These are phyloP conservation scores for Carposina sasakii DNA, from an alignment of 1,140 invertebrate species.

Conservation along the genomic window DNA sequence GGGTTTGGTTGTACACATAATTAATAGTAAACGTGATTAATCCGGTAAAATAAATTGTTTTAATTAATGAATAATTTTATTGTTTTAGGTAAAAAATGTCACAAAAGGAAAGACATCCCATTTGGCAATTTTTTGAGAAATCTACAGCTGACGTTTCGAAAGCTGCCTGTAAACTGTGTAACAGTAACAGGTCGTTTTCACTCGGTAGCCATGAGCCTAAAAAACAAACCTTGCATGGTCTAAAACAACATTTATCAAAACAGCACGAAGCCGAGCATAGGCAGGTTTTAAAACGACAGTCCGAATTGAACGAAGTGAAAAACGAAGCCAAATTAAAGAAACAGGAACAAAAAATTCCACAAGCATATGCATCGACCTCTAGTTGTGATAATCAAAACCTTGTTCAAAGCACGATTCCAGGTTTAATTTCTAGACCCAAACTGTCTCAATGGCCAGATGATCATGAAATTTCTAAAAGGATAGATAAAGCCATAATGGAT, in stretches of 20 bases:
- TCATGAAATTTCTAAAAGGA: conserved; percentile 22
- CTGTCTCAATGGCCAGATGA: conserved; percentile 22
- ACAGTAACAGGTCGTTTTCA: conserved; percentile 19
- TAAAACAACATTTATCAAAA: conserved; percentile 26
- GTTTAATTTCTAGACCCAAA: conserved; percentile 16
- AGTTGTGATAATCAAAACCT: conserved; percentile 8
- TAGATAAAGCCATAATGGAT: conserved; percentile 32
- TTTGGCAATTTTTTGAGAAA: not conserved
- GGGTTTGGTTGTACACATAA: too few species aligned
- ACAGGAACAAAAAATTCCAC: not conserved
- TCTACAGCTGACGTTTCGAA: not conserved
- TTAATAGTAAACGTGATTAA: too few species aligned
- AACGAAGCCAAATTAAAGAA: not conserved
- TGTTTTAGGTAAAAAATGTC: too few species aligned
- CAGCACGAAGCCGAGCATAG: conserved; percentile 20
- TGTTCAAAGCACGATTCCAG: conserved; percentile 18
- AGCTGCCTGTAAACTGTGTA: conserved; percentile 20
- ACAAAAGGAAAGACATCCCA: not conserved
- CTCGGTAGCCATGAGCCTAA: conserved; percentile 19
- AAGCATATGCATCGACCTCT: too few species aligned
- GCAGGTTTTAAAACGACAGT: conserved; percentile 15
- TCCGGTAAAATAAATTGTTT: too few species aligned
- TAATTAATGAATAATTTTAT: too few species aligned
- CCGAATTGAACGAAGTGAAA: conserved; percentile 18
- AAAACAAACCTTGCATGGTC: conserved; percentile 18